Base-by-base conservation (phyloP, 2,113 vertebrate genomes). In the Dendropsophus ebraccatus region DNA sequence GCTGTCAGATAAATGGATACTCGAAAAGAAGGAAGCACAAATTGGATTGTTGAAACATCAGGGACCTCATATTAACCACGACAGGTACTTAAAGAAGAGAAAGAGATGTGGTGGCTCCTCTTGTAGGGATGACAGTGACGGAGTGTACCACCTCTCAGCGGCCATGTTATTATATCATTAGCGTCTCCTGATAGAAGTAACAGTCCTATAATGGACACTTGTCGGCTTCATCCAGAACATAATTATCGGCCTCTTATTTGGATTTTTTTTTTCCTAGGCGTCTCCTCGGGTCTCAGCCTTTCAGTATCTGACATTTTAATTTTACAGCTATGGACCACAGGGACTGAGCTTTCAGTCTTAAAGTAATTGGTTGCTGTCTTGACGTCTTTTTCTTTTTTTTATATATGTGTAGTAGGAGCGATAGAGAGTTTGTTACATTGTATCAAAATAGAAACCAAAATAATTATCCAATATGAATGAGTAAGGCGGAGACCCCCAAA, bases 41-140 rank as follows among this genome's bases (percentile, higher is more conserved):
- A 84, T 84, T 84, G 70, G 82, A 76, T 76, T 76, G 82, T 35
- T 60, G 83, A 67, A 67, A 85, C 83, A 65, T 14, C 54, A 67
- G 74, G 83, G 74, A 85, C 16, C 74, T 56, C 41, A 25, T 78
- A 85, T 85, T 50, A 78, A 28, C 21, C 12, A 30, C 13, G 56
- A 49, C 56, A 77, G 45, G 45, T 65, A 60, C 28, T 65, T 76
- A 62, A 16, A 25, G 37, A 41, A 83, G 23, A 83, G 23, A 75
- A 5, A 37, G 25, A 32, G 45, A 60, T 11, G 23, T 50, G 11
- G 54, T 16, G 19, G 77, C 32, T 7, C 8, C 12, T 13, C 47
- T 32, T 54, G 3, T 50, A 67, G 54, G 13, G 45, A 84, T 75
- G 72, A 85, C 41, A 77, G 54, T 76, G 75, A 85, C 60, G 62